Base-by-base conservation (phyloP, 2,113 vertebrate species). In the Blennius ocellaris region DNA sequence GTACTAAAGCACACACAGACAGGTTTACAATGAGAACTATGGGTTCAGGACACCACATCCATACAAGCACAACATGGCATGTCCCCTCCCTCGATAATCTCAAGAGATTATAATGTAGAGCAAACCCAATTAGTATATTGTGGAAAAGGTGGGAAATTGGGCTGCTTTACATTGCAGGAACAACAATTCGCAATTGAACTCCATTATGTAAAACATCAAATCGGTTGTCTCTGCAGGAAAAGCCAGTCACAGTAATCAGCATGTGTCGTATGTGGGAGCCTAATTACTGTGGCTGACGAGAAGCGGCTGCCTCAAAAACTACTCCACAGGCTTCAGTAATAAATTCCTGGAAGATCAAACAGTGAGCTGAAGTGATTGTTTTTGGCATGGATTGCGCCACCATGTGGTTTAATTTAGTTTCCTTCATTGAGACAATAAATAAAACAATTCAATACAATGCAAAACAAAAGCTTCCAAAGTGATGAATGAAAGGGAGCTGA, bases 201-300 rank as follows among this genome's bases (percentile, higher is more conserved):
- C 73, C 48, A 76, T 80, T 83, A 64, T 75, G 65, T 75, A 65
- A 81, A 87, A 63, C 68, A 57, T 2, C 10, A 49, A 68, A 47
- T 44, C 15, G n/a, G 4, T 40, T 1, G 3, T 78, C 58, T 59
- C 81, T 36, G 43, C 66, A 39, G 66, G 74, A 58, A 64, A 69
- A 69, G 36, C 51, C 58, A 38, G 52, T 71, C 60, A n/a, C 40
- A 58, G 41, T 73, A 81, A 86, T 84, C 74, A 78, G 51, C 64
- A 30, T 0, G 15, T 49, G 56, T 57, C 40, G 73, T 39, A 63
- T 59, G 59, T 44, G 11, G 75, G 72, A 59, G 47, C n/a, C 45
- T 81, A 57, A 78, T 85, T 62, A 52, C 36, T 11, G 55, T 41
- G 50, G 50, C 64, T 65, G 17, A 16, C 7, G 21, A 52, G 50